A percentile compares a stretch with the other conserved stretches of the same genome.
These are phyloP conservation scores for Achroia grisella DNA, from an alignment of 1,140 invertebrate species.

Conservation along the genomic window DNA sequence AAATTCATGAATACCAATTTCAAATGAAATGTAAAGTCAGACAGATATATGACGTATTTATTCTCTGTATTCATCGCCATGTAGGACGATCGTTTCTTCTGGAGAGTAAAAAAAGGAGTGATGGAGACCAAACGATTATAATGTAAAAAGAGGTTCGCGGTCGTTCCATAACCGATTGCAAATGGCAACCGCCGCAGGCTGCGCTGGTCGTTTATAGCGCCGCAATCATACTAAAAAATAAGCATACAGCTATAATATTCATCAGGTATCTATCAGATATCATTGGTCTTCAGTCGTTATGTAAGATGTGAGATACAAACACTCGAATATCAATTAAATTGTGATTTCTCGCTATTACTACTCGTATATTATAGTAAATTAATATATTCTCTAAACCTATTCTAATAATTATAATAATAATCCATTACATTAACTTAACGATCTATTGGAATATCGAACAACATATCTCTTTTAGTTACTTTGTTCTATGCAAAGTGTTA, in stretches of 20 bases:
- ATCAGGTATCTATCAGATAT: constrained; percentile 42
- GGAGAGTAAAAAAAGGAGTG: constrained; percentile 46
- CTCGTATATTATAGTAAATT: no score
- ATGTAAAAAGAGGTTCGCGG: constrained; percentile 65
- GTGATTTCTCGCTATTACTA: no score
- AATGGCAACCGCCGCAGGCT: constrained; percentile 63
- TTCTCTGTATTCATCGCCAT: constrained; percentile 36
- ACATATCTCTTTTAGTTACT: no score
- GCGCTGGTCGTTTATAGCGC: constrained; percentile 57
- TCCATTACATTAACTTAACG: no score
- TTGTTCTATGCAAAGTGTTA: no score
- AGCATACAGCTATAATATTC: constrained; percentile 54
- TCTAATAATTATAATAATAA: no score
- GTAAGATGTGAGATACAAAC: constrained; percentile 35
- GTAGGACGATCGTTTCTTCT: constrained; percentile 44
- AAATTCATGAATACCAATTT: no score
- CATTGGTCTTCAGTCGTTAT: constrained; percentile 31
- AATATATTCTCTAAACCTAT: no score
- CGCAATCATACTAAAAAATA: constrained; percentile 69
- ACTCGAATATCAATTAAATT: constrained; percentile 27
- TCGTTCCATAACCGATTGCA: constrained; percentile 69
- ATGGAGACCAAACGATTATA: constrained; percentile 60
- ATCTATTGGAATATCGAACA: no score
- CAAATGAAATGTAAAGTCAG: no score
- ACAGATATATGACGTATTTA: constrained; percentile 7